Evolutionary conservation across 1,140 invertebrate species (phyloP), one percentile per base, ranked within the genome.

Genomic region (Thaumatotibia leucotreta): DNA sequence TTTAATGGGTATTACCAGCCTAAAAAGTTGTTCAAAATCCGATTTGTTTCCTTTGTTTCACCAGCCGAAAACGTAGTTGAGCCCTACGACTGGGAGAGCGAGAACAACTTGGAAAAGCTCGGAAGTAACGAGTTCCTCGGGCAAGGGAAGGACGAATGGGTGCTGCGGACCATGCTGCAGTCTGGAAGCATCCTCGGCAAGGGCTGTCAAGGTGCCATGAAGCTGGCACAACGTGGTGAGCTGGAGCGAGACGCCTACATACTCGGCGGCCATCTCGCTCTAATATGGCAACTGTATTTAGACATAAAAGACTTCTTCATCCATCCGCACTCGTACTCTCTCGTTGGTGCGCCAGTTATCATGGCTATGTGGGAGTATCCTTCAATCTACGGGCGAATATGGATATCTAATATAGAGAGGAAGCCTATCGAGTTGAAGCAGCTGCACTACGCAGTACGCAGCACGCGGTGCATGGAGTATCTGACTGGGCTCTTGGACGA

Each of bases 261-360:
- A 68, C 96, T 98, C 91, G 97, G 97, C 5, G 95, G 95, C 79
- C 95, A 97, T 89, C 92, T 97, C 49, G 96, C 96, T 32, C 92
- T 97, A 39, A 94, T 96, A 65, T 97, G 95, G 94, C 96, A 97
- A 92, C 92, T 94, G 1, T 83, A 88, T 65, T 67, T 74, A 86
- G 92, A 85, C 77, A 92, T 74, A 83, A 95, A 80, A 84, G 94
- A 79, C 89, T 89, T 83, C 61, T 91, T 77, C 72, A 89, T 76
- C 2, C 85, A 83, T 54, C 83, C 84, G 9, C 79, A 79, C 85
- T 91, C 74, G 68, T 95, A 94, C 70, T 94, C 92, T 75, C 80
- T 97, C 17, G 94, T 95, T 5, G 95, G 95, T 9, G 95, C 95
- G 24, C 96, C 96, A 22, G 93, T 97, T 0, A 93, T 96, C 76